Percentiles rank a stretch among this genome's conserved stretches.
Evolutionary conservation across 2,113 vertebrate species (phyloP).

Genomic region (Nothoprocta pentlandii): DNA sequence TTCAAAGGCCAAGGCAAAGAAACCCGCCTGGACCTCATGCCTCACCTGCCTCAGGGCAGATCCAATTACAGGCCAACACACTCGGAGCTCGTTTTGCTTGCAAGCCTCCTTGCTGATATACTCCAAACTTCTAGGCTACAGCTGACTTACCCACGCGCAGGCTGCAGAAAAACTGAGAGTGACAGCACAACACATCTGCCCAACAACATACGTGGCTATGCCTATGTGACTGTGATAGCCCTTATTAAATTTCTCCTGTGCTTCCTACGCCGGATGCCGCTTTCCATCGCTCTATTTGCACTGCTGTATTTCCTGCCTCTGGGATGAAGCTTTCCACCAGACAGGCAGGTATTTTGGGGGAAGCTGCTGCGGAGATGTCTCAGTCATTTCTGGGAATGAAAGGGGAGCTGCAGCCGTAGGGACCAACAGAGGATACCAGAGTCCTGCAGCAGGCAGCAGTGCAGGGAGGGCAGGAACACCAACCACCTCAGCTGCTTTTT

Average conservation of each 20-base stretch:
- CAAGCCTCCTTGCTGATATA: background rate
- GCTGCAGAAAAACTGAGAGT: background rate
- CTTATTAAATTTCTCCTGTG: accelerated
- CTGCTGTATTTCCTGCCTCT: background rate
- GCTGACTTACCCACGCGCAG: background rate
- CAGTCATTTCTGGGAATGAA: background rate
- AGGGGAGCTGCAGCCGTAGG: background rate
- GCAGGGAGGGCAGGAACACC: background rate
- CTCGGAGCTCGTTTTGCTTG: conserved; percentile 21
- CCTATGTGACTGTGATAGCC: background rate
- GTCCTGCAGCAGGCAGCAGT: background rate
- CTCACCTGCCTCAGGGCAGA: conserved; percentile 38
- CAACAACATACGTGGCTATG: too few species aligned
- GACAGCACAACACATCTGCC: background rate
- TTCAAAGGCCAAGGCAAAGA: conserved; percentile 49
- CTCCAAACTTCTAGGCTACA: background rate
- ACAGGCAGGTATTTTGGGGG: background rate
- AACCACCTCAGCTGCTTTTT: background rate
- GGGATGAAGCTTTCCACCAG: background rate
- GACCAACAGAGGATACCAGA: background rate
- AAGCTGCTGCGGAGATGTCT: background rate
- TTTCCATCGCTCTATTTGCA: background rate
- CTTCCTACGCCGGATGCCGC: background rate
- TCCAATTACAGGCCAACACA: conserved; percentile 42
- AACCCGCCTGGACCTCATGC: background rate